Base-by-base conservation (phyloP, 2,113 vertebrate genomes). In the Nibea albiflora region DNA sequence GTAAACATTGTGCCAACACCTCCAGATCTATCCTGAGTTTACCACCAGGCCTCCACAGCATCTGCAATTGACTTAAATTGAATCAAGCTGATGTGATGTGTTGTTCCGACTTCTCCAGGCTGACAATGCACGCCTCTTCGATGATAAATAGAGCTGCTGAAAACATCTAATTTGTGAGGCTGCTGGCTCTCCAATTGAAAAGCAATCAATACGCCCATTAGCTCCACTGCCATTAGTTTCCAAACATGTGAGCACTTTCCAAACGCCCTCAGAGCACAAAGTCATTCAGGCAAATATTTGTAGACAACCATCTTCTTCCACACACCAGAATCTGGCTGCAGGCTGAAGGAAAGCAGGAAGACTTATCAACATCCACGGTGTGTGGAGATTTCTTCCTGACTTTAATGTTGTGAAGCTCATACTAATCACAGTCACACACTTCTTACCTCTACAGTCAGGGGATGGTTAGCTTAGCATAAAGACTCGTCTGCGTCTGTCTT, bases 181-280 rank as follows among this genome's bases (percentile, higher is more conserved):
- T 78, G 78, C 80, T 71, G 80, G 80, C 86, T 78, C 31, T 20
- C 52, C 57, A 71, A 90, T 87, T 81, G 82, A 88, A 87, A 90
- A 74, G 68, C 78, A 85, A 92, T 93, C 85, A 88, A 91, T 91
- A 85, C 60, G 11, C 65, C 86, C 87, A 91, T 93, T 93, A 92
- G 88, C 84, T 87, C 63, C 65, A 15, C 66, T 65, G 76, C 84
- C 77, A 83, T 85, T 87, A 83, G 67, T 69, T 86, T 82, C 66
- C 76, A 78, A 87, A 85, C 76, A 80, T 81, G 87, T 76, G 83
- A 87, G 79, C 68, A 42, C 80, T 87, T 81, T 79, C 80, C 81
- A 82, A 79, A 86, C 28, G 62, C 79, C 90, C 90, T 83, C 72
- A 4, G 80, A 84, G 81, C 86, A 77, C 81, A 73, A 86, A 91